Evolutionary conservation across 2,888 invertebrate genomes (phyloP), one percentile per base, ranked within the genome.

Genomic region (Chymomyza amoena): DNA sequence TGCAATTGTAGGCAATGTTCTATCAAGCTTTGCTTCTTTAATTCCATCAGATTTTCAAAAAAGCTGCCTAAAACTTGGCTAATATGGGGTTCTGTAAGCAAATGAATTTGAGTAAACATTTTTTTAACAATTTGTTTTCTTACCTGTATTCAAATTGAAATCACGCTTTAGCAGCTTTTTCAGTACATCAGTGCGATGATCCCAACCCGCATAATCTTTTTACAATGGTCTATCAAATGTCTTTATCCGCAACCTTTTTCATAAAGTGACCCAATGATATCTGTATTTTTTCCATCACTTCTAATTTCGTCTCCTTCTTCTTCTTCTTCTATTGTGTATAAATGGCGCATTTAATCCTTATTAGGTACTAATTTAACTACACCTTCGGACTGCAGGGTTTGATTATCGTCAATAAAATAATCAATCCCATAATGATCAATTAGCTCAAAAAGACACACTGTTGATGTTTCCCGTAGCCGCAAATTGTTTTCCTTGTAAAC

Each of bases 121-220:
- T 5, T 25, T 59, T 59, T 57, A 3, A 16, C 15, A 5, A 57
- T 6, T n/a, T n/a, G n/a, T 39, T 2, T 32, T 25, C 16, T 45
- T 18, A 94, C 94, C 94, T 79, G 94, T 95, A 28, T 93, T 93
- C 1, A 97, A 97, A 91, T 96, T 97, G 89, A 96, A 97, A 94
- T 97, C 97, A 61, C 96, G 93, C 66, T 97, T 92, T 16, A 97
- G 92, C 6, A 98, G 71, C 63, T 91, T 91, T 61, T 91, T 91
- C 7, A 92, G 74, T 2, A 92, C 89, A 64, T 91, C 92, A 7
- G 86, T 75, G 15, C 89, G 90, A 66, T 89, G 88, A n/a, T n/a
- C n/a, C n/a, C n/a, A n/a, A n/a, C n/a, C n/a, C n/a, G n/a, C n/a
- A n/a, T n/a, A n/a, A n/a, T n/a, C n/a, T n/a, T n/a, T n/a, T n/a